Base-by-base conservation (phyloP, 2,888 invertebrate species). In the Volucella bombylans region DNA sequence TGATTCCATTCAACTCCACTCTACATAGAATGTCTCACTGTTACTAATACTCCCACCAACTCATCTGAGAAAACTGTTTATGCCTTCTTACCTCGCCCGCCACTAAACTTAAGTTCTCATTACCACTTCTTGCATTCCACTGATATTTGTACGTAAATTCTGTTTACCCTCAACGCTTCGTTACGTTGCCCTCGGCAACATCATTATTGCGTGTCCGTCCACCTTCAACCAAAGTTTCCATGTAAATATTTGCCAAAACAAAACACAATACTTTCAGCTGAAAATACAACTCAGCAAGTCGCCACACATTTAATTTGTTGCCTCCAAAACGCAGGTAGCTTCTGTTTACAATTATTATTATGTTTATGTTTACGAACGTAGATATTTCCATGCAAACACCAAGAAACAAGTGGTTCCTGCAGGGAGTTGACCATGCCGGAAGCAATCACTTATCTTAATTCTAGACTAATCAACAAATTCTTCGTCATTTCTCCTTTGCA, bases 401-500 rank as follows among this genome's bases (percentile, higher is more conserved):
- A 12, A 9, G 15, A 54, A 64, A 41, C 65, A 54, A 62, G 54
- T 67, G 61, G 64, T 31, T 31, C 31, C 31, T 31, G 31, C 6
- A 31, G 31, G 31, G 4, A 31, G 6, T 45, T 67, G 59, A 47
- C 72, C 61, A 49, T 18, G 15, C 15, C 71, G 72, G 61, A 74
- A 76, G 57, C 47, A 62, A 74, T 31, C 39, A 54, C 41, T 45
- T 65, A 14, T 23, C 15, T 18, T 50, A 49, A 39, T 47, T 67
- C 15, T 39, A 55, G 15, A 72, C 52, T 23, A 72, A 62, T 31
- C 31, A 43, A 4, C n/a, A 43, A 11, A 14, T 43, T 49, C 31
- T 12, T 14, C 45, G 11, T 38, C 73, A 92, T 96, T 93, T 96
- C 52, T 55, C 50, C 55, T 54, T 87, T 88, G n/a, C 87, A 92